Evolutionary conservation across 37 sponge, comb jelly and placozoan genomes (phyloP).

Genomic region (Ianthella basta): DNA sequence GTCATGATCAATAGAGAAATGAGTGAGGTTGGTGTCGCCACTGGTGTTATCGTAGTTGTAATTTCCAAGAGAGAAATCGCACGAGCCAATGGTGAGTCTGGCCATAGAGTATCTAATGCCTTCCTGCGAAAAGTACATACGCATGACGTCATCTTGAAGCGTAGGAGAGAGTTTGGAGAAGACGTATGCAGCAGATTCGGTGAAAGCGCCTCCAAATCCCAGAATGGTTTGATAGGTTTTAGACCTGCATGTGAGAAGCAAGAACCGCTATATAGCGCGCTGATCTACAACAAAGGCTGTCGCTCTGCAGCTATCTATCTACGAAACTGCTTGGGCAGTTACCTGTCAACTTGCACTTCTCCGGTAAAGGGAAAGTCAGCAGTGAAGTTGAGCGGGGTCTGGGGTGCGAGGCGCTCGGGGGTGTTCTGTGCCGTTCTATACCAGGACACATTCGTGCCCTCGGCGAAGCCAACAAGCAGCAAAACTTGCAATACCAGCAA

Average conservation of each 20-base stretch:
- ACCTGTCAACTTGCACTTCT: conserved; percentile 53
- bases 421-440: conserved; percentile 72
- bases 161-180: conserved; percentile 61
- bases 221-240: conserved; percentile 59
- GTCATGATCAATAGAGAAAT: conserved; percentile 73
- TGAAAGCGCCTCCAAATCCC: conserved; percentile 91
- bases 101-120: conserved; percentile 77
- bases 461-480: too few relatives aligned
- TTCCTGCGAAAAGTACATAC: conserved; percentile 73
- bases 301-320: neutral
- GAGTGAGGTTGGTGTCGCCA: conserved; percentile 56
- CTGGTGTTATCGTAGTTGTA: conserved; percentile 72
- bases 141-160: conserved; percentile 54
- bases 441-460: conserved; percentile 18
- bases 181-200: conserved; percentile 72
- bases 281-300: neutral
- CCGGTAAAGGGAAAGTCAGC: conserved; percentile 44
- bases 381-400: conserved; percentile 36
- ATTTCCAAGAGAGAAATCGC: conserved; percentile 65
- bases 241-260: conserved; percentile 30
- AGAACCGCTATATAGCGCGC: neutral
- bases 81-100: conserved; percentile 74
- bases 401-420: conserved; percentile 49
- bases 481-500: too few relatives aligned
- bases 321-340: neutral